Evolutionary conservation across 1,140 invertebrate species (phyloP).

Genomic region (Schlechtendalia chinensis): DNA sequence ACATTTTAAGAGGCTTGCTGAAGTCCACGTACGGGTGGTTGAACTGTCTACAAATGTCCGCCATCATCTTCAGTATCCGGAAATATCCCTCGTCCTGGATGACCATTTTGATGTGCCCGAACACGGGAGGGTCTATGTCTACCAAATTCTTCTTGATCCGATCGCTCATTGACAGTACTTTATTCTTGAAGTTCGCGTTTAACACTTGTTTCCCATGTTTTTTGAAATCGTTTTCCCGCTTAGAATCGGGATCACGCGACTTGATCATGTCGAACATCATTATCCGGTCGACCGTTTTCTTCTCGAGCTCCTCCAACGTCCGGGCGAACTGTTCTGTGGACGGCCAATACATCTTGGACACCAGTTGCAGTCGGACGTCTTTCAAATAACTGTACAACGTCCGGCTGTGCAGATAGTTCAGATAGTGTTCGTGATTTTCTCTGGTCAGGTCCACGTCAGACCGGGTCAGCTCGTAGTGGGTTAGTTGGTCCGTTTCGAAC

Average conservation of each 20-base stretch:
- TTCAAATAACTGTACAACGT: neutral
- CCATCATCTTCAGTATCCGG: neutral
- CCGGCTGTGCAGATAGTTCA: neutral
- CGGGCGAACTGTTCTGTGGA: neutral
- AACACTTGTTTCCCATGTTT: too few species aligned
- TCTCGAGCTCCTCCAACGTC: neutral
- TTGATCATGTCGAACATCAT: neutral
- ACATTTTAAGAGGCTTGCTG: neutral
- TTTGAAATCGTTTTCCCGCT: neutral
- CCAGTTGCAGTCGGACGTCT: neutral
- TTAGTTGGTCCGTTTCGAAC: neutral
- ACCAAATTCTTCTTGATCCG: too few species aligned
- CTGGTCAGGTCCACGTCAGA: neutral
- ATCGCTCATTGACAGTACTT: too few species aligned
- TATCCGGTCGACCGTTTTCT: neutral
- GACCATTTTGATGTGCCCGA: too few species aligned
- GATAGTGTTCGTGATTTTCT: neutral
- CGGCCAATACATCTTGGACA: neutral
- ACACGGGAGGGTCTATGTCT: too few species aligned
- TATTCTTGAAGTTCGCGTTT: too few species aligned
- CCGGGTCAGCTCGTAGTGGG: neutral
- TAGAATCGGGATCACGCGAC: neutral
- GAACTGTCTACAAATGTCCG: neutral
- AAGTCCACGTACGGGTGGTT: neutral
- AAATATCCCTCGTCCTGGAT: neutral